Conservation (phyloP, 2,888 invertebrate species). For the Epistrophe grossulariae region DNA sequence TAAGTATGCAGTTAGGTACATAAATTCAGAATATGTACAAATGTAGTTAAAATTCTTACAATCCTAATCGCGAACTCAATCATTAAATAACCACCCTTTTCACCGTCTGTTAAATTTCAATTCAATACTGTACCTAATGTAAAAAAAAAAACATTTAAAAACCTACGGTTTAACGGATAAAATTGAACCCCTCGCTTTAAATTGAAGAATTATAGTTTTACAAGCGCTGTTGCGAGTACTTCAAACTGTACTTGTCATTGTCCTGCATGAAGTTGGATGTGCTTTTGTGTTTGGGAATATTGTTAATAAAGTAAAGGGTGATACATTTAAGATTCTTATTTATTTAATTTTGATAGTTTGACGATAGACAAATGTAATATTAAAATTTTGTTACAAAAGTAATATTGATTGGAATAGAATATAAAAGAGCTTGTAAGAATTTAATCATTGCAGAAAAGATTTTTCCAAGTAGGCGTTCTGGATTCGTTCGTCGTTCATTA, state of each 20-base stretch:
- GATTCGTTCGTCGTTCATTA: no score
- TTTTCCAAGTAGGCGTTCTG: no score
- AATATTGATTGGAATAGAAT: no score
- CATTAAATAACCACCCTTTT: not conserved
- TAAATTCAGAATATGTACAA: no score
- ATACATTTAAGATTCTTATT: not conserved
- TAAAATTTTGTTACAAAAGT: no score
- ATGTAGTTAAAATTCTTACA: no score
- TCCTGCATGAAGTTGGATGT: not conserved
- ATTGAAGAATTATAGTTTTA: constrained; percentile 22
- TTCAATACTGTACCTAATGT: no score
- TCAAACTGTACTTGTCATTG: not conserved
- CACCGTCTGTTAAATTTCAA: not conserved
- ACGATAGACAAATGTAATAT: no score
- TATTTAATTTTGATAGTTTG: no score
- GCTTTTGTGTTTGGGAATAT: not conserved
- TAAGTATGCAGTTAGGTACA: no score
- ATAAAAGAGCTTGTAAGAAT: no score
- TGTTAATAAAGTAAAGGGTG: not conserved
- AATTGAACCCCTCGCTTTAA: not conserved
- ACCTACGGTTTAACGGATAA: not conserved
- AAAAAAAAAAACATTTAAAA: not conserved
- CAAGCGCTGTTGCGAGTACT: not conserved
- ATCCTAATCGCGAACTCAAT: not conserved
- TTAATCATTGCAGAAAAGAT: no score